phyloP scores from a whole-genome alignment of 2,113 vertebrate genomes.

The Pardalotus punctatus region DNA sequence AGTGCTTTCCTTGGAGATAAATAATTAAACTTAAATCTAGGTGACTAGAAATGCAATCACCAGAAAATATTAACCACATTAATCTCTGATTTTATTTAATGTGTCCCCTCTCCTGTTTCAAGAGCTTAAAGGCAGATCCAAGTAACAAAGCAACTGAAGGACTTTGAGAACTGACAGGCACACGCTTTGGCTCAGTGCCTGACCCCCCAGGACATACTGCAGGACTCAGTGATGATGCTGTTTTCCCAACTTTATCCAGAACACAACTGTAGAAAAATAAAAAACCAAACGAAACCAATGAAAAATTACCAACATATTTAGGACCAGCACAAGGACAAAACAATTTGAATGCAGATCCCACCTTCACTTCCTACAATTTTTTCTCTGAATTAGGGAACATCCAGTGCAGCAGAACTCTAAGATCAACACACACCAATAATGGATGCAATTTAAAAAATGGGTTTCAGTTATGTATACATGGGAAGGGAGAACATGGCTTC shows the following conservation, averaged over 20 bases:
- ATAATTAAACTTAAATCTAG: constrained; percentile 69
- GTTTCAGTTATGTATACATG: neutral
- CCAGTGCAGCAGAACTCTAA: neutral
- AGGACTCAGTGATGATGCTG: neutral
- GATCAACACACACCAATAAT: neutral
- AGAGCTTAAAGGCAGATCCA: neutral
- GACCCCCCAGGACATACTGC: neutral
- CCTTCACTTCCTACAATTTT: neutral
- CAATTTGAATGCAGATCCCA: neutral
- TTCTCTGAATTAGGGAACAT: neutral
- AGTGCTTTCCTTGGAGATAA: constrained; percentile 30
- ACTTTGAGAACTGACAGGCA: neutral
- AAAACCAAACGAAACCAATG: neutral
- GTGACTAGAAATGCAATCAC: constrained; percentile 57
- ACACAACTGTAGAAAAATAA: neutral
- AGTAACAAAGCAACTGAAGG: neutral
- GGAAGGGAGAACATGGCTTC: neutral
- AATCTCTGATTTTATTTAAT: constrained; percentile 38
- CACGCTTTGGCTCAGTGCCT: neutral
- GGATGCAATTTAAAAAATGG: neutral
- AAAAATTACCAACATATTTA: neutral
- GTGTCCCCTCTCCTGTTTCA: neutral
- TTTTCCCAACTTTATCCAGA: neutral
- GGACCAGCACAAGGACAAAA: neutral
- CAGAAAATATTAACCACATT: constrained; percentile 70